These are phyloP conservation scores for Alosa sapidissima DNA, from an alignment of 2,797 vertebrate species.

Conservation along the genomic window DNA sequence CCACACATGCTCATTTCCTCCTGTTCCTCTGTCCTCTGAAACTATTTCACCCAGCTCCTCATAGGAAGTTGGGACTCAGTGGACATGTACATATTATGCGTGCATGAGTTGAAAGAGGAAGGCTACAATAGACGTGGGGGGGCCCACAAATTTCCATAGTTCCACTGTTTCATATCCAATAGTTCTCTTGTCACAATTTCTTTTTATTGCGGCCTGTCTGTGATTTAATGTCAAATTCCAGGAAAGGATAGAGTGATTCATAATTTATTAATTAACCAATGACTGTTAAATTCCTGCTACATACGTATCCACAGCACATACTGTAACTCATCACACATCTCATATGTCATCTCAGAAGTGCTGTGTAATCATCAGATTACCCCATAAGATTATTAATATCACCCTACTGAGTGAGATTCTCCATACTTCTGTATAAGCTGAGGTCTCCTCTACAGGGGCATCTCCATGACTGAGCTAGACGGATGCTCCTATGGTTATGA, in stretches of 20 bases:
- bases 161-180: too few relatives aligned
- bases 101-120: not conserved
- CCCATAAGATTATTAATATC: not conserved
- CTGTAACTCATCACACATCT: not conserved
- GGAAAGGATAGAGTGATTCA: not conserved
- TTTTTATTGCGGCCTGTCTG: not conserved
- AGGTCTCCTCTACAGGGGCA: not conserved
- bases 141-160: too few relatives aligned
- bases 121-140: not conserved
- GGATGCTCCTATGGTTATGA: not conserved
- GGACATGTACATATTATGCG: not conserved
- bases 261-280: not conserved
- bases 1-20: slow-evolving; percentile 10
- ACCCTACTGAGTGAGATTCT: not conserved
- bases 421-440: not conserved
- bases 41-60: not conserved
- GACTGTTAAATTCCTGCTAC: not conserved
- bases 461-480: not conserved
- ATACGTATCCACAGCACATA: not conserved
- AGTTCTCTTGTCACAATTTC: not conserved
- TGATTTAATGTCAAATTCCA: not conserved
- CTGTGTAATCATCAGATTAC: not conserved
- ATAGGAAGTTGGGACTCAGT: not conserved
- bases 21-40: not conserved
- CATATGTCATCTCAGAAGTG: not conserved